Conservation (phyloP, 2,888 invertebrate genomes). For the Halictus ligatus region DNA sequence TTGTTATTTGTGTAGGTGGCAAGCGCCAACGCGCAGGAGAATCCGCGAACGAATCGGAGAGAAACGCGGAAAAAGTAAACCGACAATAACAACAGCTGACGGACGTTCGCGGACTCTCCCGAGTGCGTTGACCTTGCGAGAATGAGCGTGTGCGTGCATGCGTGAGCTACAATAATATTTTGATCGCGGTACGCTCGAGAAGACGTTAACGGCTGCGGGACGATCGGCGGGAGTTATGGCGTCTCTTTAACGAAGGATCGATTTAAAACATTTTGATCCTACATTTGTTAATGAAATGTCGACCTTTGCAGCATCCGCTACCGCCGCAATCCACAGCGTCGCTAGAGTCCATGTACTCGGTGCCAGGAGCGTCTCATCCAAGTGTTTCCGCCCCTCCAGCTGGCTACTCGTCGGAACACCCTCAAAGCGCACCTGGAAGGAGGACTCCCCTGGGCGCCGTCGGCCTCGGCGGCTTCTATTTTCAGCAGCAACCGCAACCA, state of each 20-base stretch:
- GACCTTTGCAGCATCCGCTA: constrained; percentile 75
- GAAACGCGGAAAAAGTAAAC: neutral
- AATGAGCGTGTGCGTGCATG: neutral
- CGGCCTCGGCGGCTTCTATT: constrained; percentile 94
- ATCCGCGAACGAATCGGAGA: too few species aligned
- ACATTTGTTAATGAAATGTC: neutral
- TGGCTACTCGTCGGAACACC: constrained; percentile 84
- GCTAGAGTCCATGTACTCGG: constrained; percentile 77
- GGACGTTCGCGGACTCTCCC: neutral
- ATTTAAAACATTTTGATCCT: too few species aligned
- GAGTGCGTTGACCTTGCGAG: neutral
- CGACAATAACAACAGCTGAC: neutral
- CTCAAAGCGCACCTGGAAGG: constrained; percentile 86
- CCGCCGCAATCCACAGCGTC: constrained; percentile 77
- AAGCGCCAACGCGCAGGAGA: too few species aligned
- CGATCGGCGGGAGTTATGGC: too few species aligned
- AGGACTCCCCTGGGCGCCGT: constrained; percentile 94
- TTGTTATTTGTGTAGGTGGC: too few species aligned
- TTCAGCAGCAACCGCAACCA: constrained; percentile 88
- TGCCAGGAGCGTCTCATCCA: constrained; percentile 77
- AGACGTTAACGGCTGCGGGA: too few species aligned
- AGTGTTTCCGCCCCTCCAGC: constrained; percentile 82
- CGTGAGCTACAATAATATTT: neutral
- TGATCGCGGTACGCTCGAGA: too few species aligned
- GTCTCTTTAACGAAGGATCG: neutral